phyloP scores from a whole-genome alignment of 2,113 vertebrate species.

The Macrotus californicus region DNA sequence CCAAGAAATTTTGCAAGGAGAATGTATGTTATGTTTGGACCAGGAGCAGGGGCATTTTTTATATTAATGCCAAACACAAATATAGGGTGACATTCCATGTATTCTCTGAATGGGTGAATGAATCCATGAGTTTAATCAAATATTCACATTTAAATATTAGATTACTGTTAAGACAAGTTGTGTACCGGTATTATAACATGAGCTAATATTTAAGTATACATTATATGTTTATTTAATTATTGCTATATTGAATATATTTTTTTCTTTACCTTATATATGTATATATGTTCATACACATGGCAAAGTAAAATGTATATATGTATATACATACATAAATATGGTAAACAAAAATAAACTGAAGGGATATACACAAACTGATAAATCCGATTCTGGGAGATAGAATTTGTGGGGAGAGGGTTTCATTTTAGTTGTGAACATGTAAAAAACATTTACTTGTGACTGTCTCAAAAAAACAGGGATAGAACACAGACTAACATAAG shows the following conservation, averaged over 20 bases:
- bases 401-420: neutral
- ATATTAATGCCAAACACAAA: neutral
- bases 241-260: neutral
- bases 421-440: neutral
- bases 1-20: neutral
- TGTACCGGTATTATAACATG: neutral
- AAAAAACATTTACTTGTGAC: neutral
- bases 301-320: neutral
- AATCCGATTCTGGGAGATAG: neutral
- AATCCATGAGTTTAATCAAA: neutral
- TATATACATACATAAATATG: neutral
- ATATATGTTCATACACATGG: neutral
- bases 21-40: neutral
- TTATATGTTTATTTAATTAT: neutral
- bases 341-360: neutral
- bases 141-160: neutral
- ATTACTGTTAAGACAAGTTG: neutral
- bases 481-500: neutral
- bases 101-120: neutral
- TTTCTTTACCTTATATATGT: neutral
- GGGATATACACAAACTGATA: neutral
- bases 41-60: neutral
- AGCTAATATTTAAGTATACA: neutral
- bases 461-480: neutral
- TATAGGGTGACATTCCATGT: neutral